Evolutionary conservation across 2,113 vertebrate species (phyloP), one percentile per base, ranked within the genome.

Genomic region (Amia ocellicauda): DNA sequence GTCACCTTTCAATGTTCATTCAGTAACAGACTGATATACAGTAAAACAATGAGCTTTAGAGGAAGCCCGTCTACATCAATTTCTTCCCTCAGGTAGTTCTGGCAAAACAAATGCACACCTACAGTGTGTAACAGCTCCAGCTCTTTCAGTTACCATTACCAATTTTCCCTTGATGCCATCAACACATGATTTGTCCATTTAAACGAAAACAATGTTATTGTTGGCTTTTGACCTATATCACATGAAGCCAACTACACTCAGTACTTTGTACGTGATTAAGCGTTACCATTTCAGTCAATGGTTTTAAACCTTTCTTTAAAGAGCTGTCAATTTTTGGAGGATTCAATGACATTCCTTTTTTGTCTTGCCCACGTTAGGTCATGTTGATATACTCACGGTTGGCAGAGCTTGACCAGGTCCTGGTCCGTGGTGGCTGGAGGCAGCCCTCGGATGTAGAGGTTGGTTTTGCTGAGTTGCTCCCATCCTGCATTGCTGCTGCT

Each of bases 301-400:
- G n/a, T n/a, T n/a, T n/a, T n/a, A n/a, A n/a, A n/a, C n/a, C n/a
- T n/a, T n/a, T n/a, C n/a, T n/a, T n/a, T n/a, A n/a, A n/a, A n/a
- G n/a, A n/a, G n/a, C n/a, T n/a, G n/a, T n/a, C n/a, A n/a, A n/a
- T n/a, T n/a, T n/a, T n/a, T n/a, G n/a, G n/a, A n/a, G n/a, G n/a
- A n/a, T n/a, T n/a, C n/a, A n/a, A n/a, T n/a, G n/a, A n/a, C n/a
- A n/a, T n/a, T n/a, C n/a, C n/a, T n/a, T n/a, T n/a, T n/a, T n/a
- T n/a, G n/a, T n/a, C n/a, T n/a, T n/a, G n/a, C n/a, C n/a, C n/a
- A n/a, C n/a, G n/a, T 0, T n/a, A n/a, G n/a, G n/a, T n/a, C n/a
- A n/a, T n/a, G n/a, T n/a, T n/a, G n/a, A n/a, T n/a, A n/a, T n/a
- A 98, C 97, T 98, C 88, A 99, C 97, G 96, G 94, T 83, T 98